Conservation (phyloP, 2,113 vertebrate species). For the Grantiella picta region DNA sequence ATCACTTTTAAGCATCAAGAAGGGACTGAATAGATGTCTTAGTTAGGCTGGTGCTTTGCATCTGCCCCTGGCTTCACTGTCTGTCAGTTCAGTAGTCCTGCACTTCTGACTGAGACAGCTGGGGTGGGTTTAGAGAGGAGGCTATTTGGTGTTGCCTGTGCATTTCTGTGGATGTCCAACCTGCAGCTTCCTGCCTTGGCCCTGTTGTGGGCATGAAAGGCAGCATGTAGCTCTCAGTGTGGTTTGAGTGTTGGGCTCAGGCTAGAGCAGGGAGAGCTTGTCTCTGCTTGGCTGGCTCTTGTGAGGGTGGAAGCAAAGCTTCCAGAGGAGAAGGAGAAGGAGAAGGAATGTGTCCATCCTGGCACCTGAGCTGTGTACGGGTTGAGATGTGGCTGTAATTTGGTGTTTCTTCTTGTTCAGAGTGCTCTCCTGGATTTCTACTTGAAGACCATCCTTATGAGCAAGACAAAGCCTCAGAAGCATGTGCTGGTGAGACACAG, state of each 20-base stretch:
- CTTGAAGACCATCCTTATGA: slow-evolving; percentile 92
- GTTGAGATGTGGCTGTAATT: neutral
- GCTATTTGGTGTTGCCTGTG: neutral
- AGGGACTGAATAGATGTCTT: neutral
- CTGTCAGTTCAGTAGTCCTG: neutral
- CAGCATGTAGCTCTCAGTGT: neutral
- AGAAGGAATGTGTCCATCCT: neutral
- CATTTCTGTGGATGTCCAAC: neutral
- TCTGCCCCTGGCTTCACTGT: neutral
- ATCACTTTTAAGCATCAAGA: neutral
- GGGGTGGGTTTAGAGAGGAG: neutral
- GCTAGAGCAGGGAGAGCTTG: neutral
- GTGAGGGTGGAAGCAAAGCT: neutral
- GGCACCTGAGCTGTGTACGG: neutral
- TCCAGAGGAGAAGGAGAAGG: neutral
- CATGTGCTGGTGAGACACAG: slow-evolving; percentile 83
- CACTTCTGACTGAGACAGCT: neutral
- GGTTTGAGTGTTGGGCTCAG: neutral
- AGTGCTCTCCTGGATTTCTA: slow-evolving; percentile 88
- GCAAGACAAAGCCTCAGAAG: slow-evolving; percentile 89
- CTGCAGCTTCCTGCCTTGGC: neutral
- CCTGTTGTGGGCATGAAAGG: neutral
- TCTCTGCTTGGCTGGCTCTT: neutral
- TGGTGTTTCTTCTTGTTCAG: slow-evolving; percentile 62
- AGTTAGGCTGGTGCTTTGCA: neutral